Conservation (phyloP, 2,888 invertebrate species). For the Acronicta leporina region DNA sequence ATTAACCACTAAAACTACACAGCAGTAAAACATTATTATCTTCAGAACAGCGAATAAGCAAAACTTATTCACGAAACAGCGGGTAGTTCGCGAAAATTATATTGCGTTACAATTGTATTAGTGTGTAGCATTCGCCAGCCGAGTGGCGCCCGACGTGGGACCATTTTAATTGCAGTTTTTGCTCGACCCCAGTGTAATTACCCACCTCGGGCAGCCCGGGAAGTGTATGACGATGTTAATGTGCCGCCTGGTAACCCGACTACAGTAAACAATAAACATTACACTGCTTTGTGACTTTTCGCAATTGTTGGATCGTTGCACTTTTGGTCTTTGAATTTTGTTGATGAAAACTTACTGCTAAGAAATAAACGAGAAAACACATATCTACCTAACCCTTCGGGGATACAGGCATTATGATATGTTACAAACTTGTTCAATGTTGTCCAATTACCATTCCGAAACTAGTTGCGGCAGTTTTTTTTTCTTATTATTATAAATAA, state of each 20-base stretch:
- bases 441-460: background rate
- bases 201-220: constrained; percentile 38
- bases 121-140: constrained; percentile 31
- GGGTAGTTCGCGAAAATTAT: constrained; percentile 47
- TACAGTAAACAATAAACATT: constrained; percentile 49
- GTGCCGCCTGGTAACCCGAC: constrained; percentile 34
- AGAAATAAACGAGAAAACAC: constrained; percentile 5
- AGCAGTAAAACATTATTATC: constrained; percentile 44
- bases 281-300: constrained; percentile 46
- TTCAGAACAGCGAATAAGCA: constrained; percentile 39
- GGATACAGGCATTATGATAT: background rate
- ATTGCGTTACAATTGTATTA: constrained; percentile 57
- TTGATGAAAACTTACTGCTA: no score
- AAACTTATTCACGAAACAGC: constrained; percentile 45
- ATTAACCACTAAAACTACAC: constrained; percentile 25
- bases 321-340: no score
- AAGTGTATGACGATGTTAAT: constrained; percentile 56
- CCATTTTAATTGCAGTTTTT: constrained; percentile 63
- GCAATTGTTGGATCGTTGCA: constrained; percentile 20
- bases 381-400: background rate
- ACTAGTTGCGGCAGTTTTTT: no score
- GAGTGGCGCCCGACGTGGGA: constrained; percentile 57
- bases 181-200: constrained; percentile 46
- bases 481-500: no score
- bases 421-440: background rate